Base-by-base conservation (phyloP, 30 jellyfish, hydroid and myxozoan species). In the Turritopsis dohrnii region DNA sequence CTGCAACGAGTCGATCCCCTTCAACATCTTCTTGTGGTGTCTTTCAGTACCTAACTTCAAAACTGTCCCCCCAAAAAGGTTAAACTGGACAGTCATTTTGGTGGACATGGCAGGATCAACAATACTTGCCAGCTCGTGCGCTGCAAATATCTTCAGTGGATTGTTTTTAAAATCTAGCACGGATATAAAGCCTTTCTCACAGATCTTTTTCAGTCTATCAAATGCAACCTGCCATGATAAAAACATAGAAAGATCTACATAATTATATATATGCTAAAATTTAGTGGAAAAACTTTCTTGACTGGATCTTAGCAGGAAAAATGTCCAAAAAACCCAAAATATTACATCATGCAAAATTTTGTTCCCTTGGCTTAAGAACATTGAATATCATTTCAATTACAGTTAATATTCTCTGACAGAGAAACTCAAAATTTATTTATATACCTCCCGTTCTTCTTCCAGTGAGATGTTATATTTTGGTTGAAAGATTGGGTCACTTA, bases 91-190 rank as follows among this genome's bases (percentile, higher is more conserved):
- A 1, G 97, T 90, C 97, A 90, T 90, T 77, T 90, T 90, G 27
- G 97, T 90, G 21, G 97, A 81, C 97, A 90, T 90, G 18, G 97
- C 96, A 1, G 97, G 97, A 79, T 90, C 97, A 23, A 84, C 93
- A 21, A 90, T 83, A 18, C 93, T 89, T 17, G 97, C 97, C 82
- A 90, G 77, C 71, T 90, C 97, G 72, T 90, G 97, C 31, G 97
- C 97, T 29, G 97, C 97, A 72, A 90, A 90, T 71, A 90, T 90
- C 27, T 89, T 90, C 73, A 90, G 88, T 26, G 97, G 97, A 65
- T 90, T 90, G 88, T 86, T 84, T 9, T 52, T 74, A 80, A 90
- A 90, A 77, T 90, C 96, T n/a, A 90, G 93, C 26, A 90, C 97
- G 1, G 97, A 90, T 16, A 90, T 90, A 26, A 86, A 90, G 19